These are phyloP conservation scores for Ceyx melanurus DNA, from an alignment of 2,113 vertebrate species.

Conservation along the genomic window DNA sequence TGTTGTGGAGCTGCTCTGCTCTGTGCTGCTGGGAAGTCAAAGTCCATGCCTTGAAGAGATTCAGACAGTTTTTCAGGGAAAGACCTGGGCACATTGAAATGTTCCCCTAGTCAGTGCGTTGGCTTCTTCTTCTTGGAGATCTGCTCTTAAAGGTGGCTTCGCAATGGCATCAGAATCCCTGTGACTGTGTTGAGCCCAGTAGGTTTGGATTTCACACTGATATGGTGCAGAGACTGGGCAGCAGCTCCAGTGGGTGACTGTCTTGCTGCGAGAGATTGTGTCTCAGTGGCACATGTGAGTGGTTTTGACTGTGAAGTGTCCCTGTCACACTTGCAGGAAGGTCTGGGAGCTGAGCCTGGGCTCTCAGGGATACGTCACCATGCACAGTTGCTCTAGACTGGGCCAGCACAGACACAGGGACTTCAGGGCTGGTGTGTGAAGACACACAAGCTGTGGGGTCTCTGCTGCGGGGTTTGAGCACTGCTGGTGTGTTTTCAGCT, in stretches of 20 bases:
- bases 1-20: not conserved
- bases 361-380: not conserved
- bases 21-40: rapidly evolving
- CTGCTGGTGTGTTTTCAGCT: rapidly evolving
- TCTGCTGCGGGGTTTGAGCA: not conserved
- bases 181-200: not conserved
- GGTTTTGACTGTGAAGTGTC: not conserved
- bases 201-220: not conserved
- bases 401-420: not conserved
- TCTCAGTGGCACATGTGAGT: rapidly evolving
- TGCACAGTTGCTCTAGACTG: not conserved
- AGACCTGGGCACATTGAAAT: not conserved
- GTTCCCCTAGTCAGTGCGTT: not conserved
- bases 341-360: not conserved
- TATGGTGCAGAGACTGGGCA: rapidly evolving
- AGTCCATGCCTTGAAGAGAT: not conserved
- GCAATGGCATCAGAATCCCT: not conserved
- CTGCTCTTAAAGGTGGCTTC: not conserved
- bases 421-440: rapidly evolving
- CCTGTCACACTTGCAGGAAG: not conserved
- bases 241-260: not conserved
- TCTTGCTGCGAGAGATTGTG: rapidly evolving
- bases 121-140: not conserved
- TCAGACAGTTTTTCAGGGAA: not conserved
- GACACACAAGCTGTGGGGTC: rapidly evolving